Evolutionary conservation across 2,113 vertebrate species (phyloP), one percentile per base, ranked within the genome.

Genomic region (Dasyornis broadbenti): DNA sequence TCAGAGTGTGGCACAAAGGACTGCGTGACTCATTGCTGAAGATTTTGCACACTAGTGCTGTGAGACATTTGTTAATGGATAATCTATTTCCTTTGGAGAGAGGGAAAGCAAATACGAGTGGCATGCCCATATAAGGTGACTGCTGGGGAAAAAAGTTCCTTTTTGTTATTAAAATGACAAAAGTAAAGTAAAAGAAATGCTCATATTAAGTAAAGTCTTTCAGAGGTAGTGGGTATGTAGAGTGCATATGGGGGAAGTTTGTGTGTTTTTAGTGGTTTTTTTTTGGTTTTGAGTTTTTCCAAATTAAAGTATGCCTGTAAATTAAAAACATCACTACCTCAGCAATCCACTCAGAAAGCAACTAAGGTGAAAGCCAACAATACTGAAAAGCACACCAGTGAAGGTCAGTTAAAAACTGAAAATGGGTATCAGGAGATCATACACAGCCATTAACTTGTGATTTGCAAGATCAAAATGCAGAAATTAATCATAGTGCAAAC

Each of bases 21-120:
- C 72, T 66, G 64, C 8, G 64, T 95, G 94, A 96, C 92, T 96
- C 94, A 94, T 24, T 79, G 89, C 53, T 76, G 73, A 92, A 91
- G 89, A 95, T 92, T 91, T 76, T 10, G 26, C 69, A 88, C 72
- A 50, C 44, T 82, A 79, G 71, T 45, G 61, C 83, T 82, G 65
- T 14, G 73, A 97, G 86, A 95, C 89, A 68, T 95, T 94, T 64
- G 86, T 94, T 97, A 97, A 96, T 65, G 83, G 91, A 86, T 84
- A 71, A 94, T 92, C 80, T 94, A 82, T 95, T 95, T 93, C 91
- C 83, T 92, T 86, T 76, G 73, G 69, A 92, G 11, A 77, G 56
- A 86, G 57, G 45, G 61, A 79, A 94, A 65, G 89, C 78, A 87
- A 92, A 86, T 83, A 42, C 6, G 7, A 94, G 61, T 45, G 57